Base-by-base conservation (phyloP, 1,140 invertebrate species). In the Neuroterus valhalla region DNA sequence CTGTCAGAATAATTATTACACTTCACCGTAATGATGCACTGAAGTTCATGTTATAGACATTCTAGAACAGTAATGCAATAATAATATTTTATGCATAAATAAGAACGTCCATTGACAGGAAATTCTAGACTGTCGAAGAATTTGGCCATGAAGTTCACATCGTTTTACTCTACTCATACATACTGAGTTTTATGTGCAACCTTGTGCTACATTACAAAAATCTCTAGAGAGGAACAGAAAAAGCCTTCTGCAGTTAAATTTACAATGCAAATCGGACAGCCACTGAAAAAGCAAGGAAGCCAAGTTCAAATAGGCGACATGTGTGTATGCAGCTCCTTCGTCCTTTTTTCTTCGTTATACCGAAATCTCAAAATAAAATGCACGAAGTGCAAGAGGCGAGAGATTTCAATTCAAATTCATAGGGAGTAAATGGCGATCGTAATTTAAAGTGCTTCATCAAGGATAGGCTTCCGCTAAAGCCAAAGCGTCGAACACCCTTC, bases 251-350 rank as follows among this genome's bases (percentile, higher is more conserved):
- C 80, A 79, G 79, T 85, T 82, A 84, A 85, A 85, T 85, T 76
- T 85, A 84, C 82, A 85, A 85, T 85, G 84, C 84, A 85, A 85
- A 85, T 85, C 79, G 81, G 74, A 73, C 68, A 48, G 70, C 72
- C 66, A 69, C 76, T 75, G 82, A 82, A 84, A 78, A 80, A 81
- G 72, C 75, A 81, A 75, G 77, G 71, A 81, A 81, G 77, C 67
- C 76, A 73, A 72, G 79, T 72, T 80, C 76, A 76, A 83, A 79
- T 80, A 77, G 76, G 79, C 77, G 82, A 83, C 82, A 85, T 85
- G 81, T 84, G 3, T 38, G 4, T 38, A 38, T 38, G 78, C 81
- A 62, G 77, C 74, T 72, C 55, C 67, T 55, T 66, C 76, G 71
- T 44, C 76, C 76, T 79, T 66, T 68, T 75, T 80, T 74, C n/a